Evolutionary conservation across 2,797 vertebrate genomes (phyloP).

Genomic region (Mormyrus proboscirostris): DNA sequence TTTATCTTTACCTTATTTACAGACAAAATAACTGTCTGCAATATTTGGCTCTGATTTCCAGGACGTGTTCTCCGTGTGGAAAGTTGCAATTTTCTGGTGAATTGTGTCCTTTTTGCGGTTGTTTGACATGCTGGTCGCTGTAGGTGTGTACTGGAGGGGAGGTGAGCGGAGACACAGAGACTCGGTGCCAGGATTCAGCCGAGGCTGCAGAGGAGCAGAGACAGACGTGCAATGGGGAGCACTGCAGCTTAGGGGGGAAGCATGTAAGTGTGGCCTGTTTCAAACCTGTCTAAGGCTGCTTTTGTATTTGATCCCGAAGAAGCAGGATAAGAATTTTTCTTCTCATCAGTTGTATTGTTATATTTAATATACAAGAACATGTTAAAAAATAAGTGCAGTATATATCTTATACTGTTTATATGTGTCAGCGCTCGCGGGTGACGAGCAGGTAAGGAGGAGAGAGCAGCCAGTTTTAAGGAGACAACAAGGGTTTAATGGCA

Average conservation of each 20-base stretch:
- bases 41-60: background rate
- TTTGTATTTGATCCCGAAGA: background rate
- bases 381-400: background rate
- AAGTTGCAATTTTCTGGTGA: background rate
- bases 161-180: background rate
- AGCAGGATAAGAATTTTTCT: background rate
- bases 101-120: background rate
- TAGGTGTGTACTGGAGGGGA: background rate
- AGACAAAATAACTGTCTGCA: background rate
- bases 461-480: too few relatives aligned
- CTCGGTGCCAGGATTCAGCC: background rate
- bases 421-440: too few relatives aligned
- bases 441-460: too few relatives aligned
- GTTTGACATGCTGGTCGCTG: background rate
- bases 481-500: too few relatives aligned
- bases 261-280: background rate
- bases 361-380: background rate
- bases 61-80: background rate
- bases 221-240: background rate
- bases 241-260: background rate
- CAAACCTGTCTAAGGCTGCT: background rate
- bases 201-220: background rate
- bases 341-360: background rate
- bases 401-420: background rate
- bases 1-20: background rate